Evolutionary conservation across 1,140 invertebrate genomes (phyloP), one percentile per base, ranked within the genome.

Genomic region (Lepidurus arcticus): DNA sequence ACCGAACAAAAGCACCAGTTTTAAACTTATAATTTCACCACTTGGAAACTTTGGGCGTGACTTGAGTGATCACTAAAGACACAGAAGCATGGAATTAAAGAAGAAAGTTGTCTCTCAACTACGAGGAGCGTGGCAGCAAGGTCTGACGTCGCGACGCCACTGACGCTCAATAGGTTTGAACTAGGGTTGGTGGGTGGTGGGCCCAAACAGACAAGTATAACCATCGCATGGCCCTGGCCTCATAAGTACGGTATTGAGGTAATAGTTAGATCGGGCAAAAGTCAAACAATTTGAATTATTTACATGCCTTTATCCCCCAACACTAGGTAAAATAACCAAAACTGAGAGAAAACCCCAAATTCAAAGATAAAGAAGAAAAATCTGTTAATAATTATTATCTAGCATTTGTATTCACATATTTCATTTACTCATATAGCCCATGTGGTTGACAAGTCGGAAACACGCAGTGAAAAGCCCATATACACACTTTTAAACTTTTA

Each of bases 381-480:
- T 7, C 16, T 65, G 6, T 65, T n/a, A 65, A 65, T 65, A 13
- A 65, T 65, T 65, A 34, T 34, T 34, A 34, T 21, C n/a, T 65
- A 65, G 8, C 53, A 65, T 65, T 65, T 65, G 53, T 65, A 65
- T 65, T 65, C 53, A 65, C 53, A 65, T 65, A 65, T 7, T 65
- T 65, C 53, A 65, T 65, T 65, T 65, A 65, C 53, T 65, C 53
- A 65, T 65, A 65, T 65, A 65, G 21, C 53, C 53, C 53, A 65
- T 65, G 53, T 65, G 53, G 53, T 65, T 65, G 53, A 65, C 13
- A 65, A 21, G 8, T 65, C 53, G 9, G 53, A 65, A n/a, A 65
- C 53, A 65, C 53, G 53, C 53, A 65, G 53, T 65, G 53, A 65
- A 65, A 65, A 65, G 53, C 53, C 53, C 53, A 65, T 65, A 21